Conservation (phyloP, 2,797 vertebrate species). For the Syngnathus acus region DNA sequence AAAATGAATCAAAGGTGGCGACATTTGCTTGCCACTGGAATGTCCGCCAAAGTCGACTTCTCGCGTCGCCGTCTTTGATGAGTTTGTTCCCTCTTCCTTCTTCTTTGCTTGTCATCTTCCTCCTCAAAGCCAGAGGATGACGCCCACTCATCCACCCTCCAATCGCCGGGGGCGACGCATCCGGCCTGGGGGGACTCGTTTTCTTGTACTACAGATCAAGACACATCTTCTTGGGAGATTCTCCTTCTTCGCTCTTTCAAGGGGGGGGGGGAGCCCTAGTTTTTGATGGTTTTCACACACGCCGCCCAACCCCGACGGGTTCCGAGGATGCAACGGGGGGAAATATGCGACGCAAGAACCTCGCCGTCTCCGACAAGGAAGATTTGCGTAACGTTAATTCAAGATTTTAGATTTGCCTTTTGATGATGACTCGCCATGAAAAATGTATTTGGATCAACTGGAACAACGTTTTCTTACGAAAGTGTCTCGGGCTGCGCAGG, state of each 20-base stretch:
- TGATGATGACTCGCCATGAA: too few species aligned
- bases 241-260: conserved; percentile 15
- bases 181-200: conserved; percentile 27
- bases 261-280: conserved; percentile 19
- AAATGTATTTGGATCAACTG: too few species aligned
- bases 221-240: conserved; percentile 29
- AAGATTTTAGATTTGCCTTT: too few species aligned
- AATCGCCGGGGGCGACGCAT: conserved; percentile 37
- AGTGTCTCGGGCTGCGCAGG: not conserved
- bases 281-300: not conserved
- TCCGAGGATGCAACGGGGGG: too few species aligned
- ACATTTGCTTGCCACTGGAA: not conserved
- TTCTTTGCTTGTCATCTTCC: conserved; percentile 50
- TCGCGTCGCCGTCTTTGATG: conserved; percentile 1
- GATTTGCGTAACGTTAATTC: too few species aligned
- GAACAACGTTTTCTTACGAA: too few species aligned
- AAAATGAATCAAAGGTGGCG: not conserved
- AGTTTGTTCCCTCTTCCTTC: conserved; percentile 15
- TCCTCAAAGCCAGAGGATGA: conserved; percentile 25
- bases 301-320: too few species aligned
- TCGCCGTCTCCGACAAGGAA: too few species aligned
- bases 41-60: not conserved
- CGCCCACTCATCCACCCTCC: conserved; percentile 30
- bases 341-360: too few species aligned
- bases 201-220: conserved; percentile 43